Evolutionary conservation across 2,797 vertebrate genomes (phyloP).

Genomic region (Erithacus rubecula): DNA sequence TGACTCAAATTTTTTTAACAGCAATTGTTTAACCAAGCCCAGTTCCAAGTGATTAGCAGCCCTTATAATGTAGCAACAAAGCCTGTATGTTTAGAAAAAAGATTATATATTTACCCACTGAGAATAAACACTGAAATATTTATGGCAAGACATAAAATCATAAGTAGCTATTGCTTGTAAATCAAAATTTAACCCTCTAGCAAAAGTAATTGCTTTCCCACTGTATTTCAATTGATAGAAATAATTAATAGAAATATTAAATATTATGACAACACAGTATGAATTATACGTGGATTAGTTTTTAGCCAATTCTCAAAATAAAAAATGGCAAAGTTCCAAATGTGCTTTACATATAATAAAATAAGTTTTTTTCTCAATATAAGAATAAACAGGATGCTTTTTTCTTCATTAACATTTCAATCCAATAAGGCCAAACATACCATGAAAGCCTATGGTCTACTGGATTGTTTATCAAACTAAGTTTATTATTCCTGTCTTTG

Average conservation of each 20-base stretch:
- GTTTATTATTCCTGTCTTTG: not conserved
- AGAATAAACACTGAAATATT: conserved; percentile 59
- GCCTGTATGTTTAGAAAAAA: conserved; percentile 36
- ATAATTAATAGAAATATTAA: not conserved
- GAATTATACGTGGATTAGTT: not conserved
- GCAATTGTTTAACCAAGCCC: conserved; percentile 1
- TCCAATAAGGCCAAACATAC: not conserved
- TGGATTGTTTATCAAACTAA: not conserved
- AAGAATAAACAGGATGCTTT: not conserved
- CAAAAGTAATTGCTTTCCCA: conserved; percentile 7
- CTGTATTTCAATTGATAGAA: not conserved
- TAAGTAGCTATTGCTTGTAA: not conserved
- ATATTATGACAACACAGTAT: not conserved
- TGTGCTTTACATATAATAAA: not conserved
- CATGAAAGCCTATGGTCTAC: not conserved
- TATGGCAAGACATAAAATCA: conserved; percentile 16
- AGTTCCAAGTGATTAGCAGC: conserved; percentile 18
- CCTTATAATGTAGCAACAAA: conserved; percentile 4
- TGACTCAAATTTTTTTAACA: not conserved
- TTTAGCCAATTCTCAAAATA: not conserved
- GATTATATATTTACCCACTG: conserved; percentile 39
- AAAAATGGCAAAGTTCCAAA: not conserved
- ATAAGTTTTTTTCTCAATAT: not conserved
- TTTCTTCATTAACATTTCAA: not conserved
- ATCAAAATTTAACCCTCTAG: conserved; percentile 11